Evolutionary conservation across 35 echinoderm and acorn worm genomes (phyloP), one percentile per base, ranked within the genome.

Genomic region (Heliocidaris erythrogramma): DNA sequence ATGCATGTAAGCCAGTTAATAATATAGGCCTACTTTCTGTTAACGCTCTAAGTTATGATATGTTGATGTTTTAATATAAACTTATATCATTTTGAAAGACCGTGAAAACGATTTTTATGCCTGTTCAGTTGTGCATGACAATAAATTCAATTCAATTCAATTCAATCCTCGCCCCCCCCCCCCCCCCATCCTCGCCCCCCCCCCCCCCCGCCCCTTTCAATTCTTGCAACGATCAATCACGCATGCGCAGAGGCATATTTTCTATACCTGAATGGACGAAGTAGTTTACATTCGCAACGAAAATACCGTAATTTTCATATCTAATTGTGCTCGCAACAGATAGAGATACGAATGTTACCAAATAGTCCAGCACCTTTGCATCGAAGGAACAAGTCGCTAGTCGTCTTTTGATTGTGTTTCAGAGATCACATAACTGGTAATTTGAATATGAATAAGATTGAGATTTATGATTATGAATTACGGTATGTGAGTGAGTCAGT

Each of bases 241-340:
- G 61, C 65, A 78, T 78, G 65, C 65, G 65, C 65, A 78, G n/a
- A 0, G 1, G 27, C 65, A 24, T 27, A 78, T 78, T 78, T 56
- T 10, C n/a, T n/a, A 2, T 10, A 56, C 10, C 1, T 18, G 1
- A 4, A 7, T 78, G 21, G 27, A n/a, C 65, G 35, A 27, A 27
- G 27, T 78, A 78, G 65, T 78, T 78, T 78, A 78, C 65, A n/a
- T 78, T 78, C 65, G 65, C 65, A 78, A 78, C 65, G 65, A 78
- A 24, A 69, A 78, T 78, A 78, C n/a, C 27, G 5, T 4, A n/a
- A 8, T 21, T 24, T 78, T 18, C n/a, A 7, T 18, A 78, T 78
- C 27, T 78, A 18, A 78, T 27, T 78, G 18, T 78, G 21, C 21
- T 78, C 8, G 21, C 17, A 78, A 78, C 21, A n/a, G 3, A 78